Evolutionary conservation across 1,140 invertebrate genomes (phyloP), one percentile per base, ranked within the genome.

Genomic region (Papilio polytes): DNA sequence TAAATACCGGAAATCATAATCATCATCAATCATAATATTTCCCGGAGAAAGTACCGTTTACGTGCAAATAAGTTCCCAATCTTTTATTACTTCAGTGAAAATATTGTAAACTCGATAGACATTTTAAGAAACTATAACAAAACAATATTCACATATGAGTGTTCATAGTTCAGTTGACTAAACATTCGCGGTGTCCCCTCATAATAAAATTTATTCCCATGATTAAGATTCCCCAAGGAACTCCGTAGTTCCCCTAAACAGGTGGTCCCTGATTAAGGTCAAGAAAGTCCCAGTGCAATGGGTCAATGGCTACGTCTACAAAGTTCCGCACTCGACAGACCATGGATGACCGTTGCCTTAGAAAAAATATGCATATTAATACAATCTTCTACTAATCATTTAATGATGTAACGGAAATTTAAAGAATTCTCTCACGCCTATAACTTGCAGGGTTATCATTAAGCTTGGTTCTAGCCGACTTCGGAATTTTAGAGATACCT

Each of bases 181-280:
- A 78, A 46, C 56, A 78, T 66, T 78, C 36, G 56, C 77, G 56
- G 7, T 72, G 72, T 84, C 82, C 87, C 84, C 80, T 66, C 48
- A 83, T 59, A 83, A 84, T 84, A 87, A 86, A 83, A 70, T 80
- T n/a, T 59, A 83, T 94, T 93, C 91, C 88, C 92, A 94, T 93
- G 90, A 91, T 93, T 90, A 93, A 88, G 89, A 92, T 90, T 91
- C 89, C 88, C 88, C 82, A 85, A 89, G 88, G 82, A 89, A 84
- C 83, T 81, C 80, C 79, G 76, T 86, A 80, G 87, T 82, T 82
- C 82, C 86, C 86, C 83, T 78, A 84, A 85, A 90, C 92, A 94
- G 91, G 92, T 93, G 92, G 80, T 83, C 84, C 48, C 79, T 85
- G 87, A 91, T 89, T 89, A 94, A 94, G 92, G 92, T 92, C 91